Conservation (phyloP, 2,113 vertebrate species). For the Alouatta palliata region DNA sequence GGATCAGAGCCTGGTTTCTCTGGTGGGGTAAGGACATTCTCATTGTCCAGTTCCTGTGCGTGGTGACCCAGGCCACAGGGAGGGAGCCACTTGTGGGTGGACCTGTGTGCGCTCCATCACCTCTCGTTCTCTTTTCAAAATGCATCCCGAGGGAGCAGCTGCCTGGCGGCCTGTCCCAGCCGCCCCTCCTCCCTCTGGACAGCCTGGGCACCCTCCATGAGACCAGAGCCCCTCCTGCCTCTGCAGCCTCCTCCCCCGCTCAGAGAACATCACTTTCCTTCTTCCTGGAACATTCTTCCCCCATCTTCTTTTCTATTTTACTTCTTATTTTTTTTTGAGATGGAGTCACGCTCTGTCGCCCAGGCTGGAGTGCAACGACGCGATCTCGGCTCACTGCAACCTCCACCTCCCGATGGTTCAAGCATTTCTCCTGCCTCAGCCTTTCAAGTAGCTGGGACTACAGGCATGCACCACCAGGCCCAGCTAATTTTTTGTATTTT, state of each 20-base stretch:
- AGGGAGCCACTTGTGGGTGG: fast-evolving
- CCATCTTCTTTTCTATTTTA: not conserved
- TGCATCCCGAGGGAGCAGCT: not conserved
- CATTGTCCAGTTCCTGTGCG: not conserved
- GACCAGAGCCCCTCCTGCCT: not conserved
- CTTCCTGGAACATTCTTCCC: not conserved
- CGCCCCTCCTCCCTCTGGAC: fast-evolving
- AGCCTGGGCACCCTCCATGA: not conserved
- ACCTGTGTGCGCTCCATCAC: too few relatives aligned
- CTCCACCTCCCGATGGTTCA: too few relatives aligned
- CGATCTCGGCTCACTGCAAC: too few relatives aligned
- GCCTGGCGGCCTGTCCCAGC: not conserved
- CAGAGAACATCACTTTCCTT: not conserved
- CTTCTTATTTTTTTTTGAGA: too few relatives aligned
- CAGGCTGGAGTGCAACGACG: too few relatives aligned
- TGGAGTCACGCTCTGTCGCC: too few relatives aligned
- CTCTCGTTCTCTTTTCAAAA: not conserved
- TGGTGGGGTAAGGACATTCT: not conserved
- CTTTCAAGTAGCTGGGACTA: too few relatives aligned
- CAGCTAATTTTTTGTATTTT: too few relatives aligned
- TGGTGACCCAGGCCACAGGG: not conserved
- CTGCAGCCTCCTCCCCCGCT: not conserved
- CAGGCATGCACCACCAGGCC: too few relatives aligned
- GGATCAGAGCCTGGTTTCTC: not conserved
- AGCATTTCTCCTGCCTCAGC: too few relatives aligned